Conservation (phyloP, 2,888 invertebrate genomes). For the Lobophora halterata region DNA sequence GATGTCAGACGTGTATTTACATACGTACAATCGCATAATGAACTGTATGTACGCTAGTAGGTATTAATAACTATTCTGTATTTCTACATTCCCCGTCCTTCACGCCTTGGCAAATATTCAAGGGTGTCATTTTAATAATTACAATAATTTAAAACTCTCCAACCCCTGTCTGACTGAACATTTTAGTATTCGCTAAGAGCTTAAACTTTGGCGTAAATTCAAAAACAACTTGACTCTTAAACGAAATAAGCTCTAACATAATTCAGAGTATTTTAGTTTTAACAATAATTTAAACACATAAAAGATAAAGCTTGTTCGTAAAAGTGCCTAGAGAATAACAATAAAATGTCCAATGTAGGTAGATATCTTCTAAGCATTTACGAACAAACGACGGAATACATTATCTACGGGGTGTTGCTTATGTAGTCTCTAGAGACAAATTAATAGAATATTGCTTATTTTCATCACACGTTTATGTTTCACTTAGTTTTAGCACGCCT, state of each 20-base stretch:
- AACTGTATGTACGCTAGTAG: too few relatives aligned
- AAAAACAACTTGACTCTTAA: conserved; percentile 20
- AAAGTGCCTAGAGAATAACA: too few relatives aligned
- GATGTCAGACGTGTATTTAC: too few relatives aligned
- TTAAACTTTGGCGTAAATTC: conserved; percentile 26
- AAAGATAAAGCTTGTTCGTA: too few relatives aligned
- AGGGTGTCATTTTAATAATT: conserved; percentile 22
- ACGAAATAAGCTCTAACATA: conserved; percentile 17
- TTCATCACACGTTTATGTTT: background rate
- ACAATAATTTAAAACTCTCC: conserved; percentile 27
- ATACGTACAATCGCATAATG: too few relatives aligned
- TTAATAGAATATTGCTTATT: background rate
- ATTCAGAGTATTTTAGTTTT: conserved; percentile 13
- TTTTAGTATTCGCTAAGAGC: conserved; percentile 25
- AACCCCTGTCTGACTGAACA: conserved; percentile 18
- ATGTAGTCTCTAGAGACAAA: too few relatives aligned
- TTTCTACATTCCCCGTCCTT: conserved; percentile 12
- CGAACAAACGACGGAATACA: too few relatives aligned
- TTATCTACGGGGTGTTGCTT: too few relatives aligned
- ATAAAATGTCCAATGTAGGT: too few relatives aligned
- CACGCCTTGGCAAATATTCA: conserved; percentile 23
- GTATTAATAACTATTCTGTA: background rate
- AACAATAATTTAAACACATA: conserved; percentile 1
- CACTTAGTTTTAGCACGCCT: conserved; percentile 1
- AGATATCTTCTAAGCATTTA: too few relatives aligned